Conservation (phyloP, 1,140 invertebrate genomes). For the Harpegnathos saltator region DNA sequence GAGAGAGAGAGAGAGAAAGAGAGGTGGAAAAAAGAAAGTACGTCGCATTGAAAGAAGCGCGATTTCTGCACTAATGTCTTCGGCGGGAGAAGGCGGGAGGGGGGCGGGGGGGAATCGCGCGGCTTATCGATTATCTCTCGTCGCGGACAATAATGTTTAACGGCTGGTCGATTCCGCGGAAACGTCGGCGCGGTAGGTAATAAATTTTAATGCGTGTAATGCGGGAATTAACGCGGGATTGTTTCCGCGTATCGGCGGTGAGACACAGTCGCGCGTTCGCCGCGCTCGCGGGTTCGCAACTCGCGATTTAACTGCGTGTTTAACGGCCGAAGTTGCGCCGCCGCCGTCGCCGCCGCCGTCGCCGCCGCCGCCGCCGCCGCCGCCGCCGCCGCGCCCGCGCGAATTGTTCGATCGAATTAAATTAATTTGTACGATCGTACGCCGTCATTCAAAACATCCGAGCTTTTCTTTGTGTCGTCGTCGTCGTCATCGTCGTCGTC, state of each 20-base stretch:
- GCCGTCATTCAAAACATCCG: slow-evolving; percentile 32
- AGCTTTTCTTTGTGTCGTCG: slow-evolving; percentile 38
- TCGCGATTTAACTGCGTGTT: slow-evolving; percentile 49
- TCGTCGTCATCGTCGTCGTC: neutral
- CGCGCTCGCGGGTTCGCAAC: slow-evolving; percentile 9
- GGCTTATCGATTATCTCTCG: slow-evolving; percentile 40
- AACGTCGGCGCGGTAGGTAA: slow-evolving; percentile 47
- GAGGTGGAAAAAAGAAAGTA: neutral
- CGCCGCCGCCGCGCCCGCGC: neutral
- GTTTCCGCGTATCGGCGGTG: slow-evolving; percentile 54
- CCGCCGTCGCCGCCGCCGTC: neutral
- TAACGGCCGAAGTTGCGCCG: slow-evolving; percentile 51
- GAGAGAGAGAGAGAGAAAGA: too few species aligned
- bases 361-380: neutral
- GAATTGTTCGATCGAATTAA: slow-evolving; percentile 57
- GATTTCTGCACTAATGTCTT: slow-evolving; percentile 50
- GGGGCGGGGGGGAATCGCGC: neutral
- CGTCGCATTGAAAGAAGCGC: slow-evolving; percentile 29
- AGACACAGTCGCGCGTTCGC: slow-evolving; percentile 1
- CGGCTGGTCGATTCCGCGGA: slow-evolving; percentile 54
- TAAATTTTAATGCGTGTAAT: slow-evolving; percentile 59
- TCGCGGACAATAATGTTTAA: slow-evolving; percentile 50
- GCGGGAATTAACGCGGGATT: slow-evolving; percentile 51
- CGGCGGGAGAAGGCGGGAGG: neutral
- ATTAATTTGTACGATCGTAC: slow-evolving; percentile 51